These are phyloP conservation scores for Rhingia campestris DNA, from an alignment of 2,888 invertebrate genomes.

Conservation along the genomic window DNA sequence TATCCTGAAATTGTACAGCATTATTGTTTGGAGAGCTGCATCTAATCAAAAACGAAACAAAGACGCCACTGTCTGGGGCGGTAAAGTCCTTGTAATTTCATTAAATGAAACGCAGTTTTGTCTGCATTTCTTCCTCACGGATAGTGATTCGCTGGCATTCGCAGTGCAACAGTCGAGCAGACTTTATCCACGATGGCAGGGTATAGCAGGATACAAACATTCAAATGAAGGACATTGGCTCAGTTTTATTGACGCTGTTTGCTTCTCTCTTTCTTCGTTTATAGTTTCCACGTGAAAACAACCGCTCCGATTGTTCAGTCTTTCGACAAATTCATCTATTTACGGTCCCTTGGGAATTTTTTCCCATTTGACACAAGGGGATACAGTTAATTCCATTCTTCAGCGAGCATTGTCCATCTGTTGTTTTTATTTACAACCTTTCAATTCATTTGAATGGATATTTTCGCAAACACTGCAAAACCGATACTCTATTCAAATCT, in stretches of 20 bases:
- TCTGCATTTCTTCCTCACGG: background rate
- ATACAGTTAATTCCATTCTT: background rate
- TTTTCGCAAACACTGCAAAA: slow-evolving; percentile 44
- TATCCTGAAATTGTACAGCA: background rate
- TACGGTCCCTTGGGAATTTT: background rate
- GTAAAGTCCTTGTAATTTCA: slow-evolving; percentile 15
- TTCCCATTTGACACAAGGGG: slow-evolving; percentile 1
- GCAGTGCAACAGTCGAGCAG: too few relatives aligned
- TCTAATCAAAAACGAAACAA: background rate
- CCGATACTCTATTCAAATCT: slow-evolving; percentile 25
- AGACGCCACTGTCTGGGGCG: background rate
- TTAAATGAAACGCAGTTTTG: slow-evolving; percentile 18
- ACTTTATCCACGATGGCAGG: too few relatives aligned
- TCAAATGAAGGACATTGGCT: background rate
- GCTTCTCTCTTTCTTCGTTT: too few relatives aligned
- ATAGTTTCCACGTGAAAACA: background rate
- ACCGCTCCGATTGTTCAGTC: background rate
- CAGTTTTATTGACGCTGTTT: background rate
- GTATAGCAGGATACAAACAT: background rate
- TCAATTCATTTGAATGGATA: slow-evolving; percentile 23
- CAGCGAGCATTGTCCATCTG: slow-evolving; percentile 13
- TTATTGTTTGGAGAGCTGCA: background rate
- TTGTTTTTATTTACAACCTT: slow-evolving; percentile 24
- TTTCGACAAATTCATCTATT: background rate
- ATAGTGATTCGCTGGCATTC: background rate